phyloP scores from a whole-genome alignment of 1,140 invertebrate genomes.

The Matsumurasca onukii region DNA sequence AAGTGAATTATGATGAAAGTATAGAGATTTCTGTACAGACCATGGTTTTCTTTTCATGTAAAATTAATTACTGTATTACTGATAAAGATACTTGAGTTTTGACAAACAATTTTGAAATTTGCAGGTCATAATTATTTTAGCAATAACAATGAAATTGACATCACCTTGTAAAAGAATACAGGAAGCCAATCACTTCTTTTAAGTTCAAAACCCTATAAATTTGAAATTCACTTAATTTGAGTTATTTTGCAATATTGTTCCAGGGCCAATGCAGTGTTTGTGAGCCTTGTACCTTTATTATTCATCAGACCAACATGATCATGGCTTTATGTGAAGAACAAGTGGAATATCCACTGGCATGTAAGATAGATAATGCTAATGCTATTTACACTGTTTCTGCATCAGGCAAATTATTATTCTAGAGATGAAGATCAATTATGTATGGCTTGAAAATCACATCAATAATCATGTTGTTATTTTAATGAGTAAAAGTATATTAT shows the following conservation, averaged over 20 bases:
- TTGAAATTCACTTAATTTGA: too few relatives aligned
- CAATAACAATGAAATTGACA: too few relatives aligned
- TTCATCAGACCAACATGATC: conserved; percentile 97
- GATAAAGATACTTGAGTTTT: too few relatives aligned
- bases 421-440: conserved; percentile 18
- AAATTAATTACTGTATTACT: too few relatives aligned
- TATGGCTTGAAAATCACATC: conserved; percentile 16
- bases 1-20: too few relatives aligned
- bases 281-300: conserved; percentile 95
- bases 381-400: conserved; percentile 24
- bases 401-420: conserved; percentile 18
- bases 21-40: too few relatives aligned
- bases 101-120: too few relatives aligned
- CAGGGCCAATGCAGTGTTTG: conserved; percentile 94
- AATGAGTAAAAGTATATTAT: conserved; percentile 16
- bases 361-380: conserved; percentile 23
- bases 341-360: conserved; percentile 65
- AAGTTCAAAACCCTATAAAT: too few relatives aligned
- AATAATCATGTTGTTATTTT: conserved; percentile 12
- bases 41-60: too few relatives aligned
- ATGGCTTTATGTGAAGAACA: conserved; percentile 93
- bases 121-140: too few relatives aligned
- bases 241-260: conserved; percentile 58
- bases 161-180: too few relatives aligned
- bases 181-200: too few relatives aligned